Conservation (phyloP, 2,888 invertebrate genomes). For the Cordilura impudica region DNA sequence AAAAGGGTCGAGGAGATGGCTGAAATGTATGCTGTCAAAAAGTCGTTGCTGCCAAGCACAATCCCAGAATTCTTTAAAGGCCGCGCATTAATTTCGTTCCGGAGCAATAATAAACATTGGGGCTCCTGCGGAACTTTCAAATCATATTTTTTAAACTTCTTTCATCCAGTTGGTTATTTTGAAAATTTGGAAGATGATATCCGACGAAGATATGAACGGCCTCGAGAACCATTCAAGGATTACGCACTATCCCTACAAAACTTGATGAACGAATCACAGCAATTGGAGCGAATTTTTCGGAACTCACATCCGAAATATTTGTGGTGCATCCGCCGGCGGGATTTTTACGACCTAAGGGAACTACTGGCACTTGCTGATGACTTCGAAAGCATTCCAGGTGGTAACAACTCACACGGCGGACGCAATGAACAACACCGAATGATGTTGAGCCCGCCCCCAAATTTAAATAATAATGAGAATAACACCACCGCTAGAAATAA, state of each 20-base stretch:
- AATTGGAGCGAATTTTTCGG: neutral
- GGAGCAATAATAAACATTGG: neutral
- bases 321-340: neutral
- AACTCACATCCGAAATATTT: too few relatives aligned
- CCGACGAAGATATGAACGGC: neutral
- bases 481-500: too few relatives aligned
- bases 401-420: too few relatives aligned
- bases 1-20: too few relatives aligned
- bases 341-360: neutral
- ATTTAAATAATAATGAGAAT: too few relatives aligned
- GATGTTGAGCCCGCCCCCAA: too few relatives aligned
- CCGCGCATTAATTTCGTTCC: neutral
- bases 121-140: neutral
- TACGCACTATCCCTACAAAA: neutral
- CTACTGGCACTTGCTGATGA: neutral
- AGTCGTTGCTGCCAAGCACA: neutral
- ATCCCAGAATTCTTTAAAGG: neutral
- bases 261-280: neutral
- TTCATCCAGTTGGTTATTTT: too few relatives aligned
- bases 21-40: too few relatives aligned
- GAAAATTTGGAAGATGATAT: neutral
- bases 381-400: neutral
- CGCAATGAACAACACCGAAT: too few relatives aligned
- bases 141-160: neutral
- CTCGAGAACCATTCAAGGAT: neutral